These are phyloP conservation scores for Spea bombifrons DNA, from an alignment of 2,113 vertebrate genomes.

Conservation along the genomic window DNA sequence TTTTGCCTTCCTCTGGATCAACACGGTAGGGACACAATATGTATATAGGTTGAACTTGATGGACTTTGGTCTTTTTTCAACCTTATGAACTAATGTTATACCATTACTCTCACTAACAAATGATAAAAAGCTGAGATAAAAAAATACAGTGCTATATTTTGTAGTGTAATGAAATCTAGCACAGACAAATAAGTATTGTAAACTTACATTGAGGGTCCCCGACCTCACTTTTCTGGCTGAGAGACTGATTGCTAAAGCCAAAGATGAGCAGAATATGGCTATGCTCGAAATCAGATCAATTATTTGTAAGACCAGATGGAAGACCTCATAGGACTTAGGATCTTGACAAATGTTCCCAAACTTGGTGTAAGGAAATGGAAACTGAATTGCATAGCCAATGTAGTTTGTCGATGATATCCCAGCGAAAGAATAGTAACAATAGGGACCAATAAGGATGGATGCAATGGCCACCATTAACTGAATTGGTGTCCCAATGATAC, in stretches of 20 bases:
- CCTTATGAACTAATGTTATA: too few species aligned
- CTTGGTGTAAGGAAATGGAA: conserved; percentile 52
- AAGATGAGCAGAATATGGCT: conserved; percentile 42
- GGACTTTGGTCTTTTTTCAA: too few species aligned
- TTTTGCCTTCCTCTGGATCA: too few species aligned
- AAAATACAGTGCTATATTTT: too few species aligned
- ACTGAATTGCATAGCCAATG: conserved; percentile 43
- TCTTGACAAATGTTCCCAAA: conserved; percentile 53
- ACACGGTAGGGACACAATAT: too few species aligned
- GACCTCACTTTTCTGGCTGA: conserved; percentile 40
- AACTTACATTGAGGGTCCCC: conserved; percentile 48
- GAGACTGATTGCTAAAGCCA: conserved; percentile 48
- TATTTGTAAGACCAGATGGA: conserved; percentile 51
- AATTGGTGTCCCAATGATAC: conserved; percentile 43
- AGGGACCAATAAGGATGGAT: conserved; percentile 54
- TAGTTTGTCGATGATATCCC: conserved; percentile 54
- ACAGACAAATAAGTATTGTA: too few species aligned
- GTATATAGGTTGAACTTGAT: too few species aligned
- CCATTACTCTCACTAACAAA: too few species aligned
- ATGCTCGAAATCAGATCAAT: conserved; percentile 18
- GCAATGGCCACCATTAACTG: conserved; percentile 56
- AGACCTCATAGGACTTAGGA: conserved; percentile 26
- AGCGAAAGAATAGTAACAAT: conserved; percentile 52
- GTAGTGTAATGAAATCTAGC: too few species aligned
- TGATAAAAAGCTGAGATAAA: too few species aligned